These are phyloP conservation scores for Eonycteris spelaea DNA, from an alignment of 2,113 vertebrate genomes.

Conservation along the genomic window DNA sequence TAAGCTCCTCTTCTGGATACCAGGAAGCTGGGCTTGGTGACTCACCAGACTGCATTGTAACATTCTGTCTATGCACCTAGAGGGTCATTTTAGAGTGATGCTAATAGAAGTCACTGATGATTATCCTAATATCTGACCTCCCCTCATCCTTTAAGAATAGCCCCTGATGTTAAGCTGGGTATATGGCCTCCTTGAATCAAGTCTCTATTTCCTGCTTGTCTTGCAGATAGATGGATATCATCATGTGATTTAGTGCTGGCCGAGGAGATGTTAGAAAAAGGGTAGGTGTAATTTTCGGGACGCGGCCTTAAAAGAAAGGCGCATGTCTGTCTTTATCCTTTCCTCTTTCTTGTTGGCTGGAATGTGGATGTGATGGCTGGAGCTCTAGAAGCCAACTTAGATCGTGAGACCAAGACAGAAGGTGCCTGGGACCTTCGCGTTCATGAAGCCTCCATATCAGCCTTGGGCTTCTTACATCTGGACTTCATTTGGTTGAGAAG, in stretches of 20 bases:
- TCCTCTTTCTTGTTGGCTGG: background rate
- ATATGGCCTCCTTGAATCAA: background rate
- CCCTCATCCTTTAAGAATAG: background rate
- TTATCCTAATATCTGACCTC: background rate
- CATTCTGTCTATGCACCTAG: background rate
- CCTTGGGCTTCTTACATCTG: background rate
- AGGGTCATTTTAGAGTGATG: background rate
- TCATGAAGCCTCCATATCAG: too few species aligned
- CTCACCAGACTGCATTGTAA: background rate
- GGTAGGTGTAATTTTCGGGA: background rate
- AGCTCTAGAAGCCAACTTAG: background rate
- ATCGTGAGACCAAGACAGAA: background rate
- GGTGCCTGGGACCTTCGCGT: background rate
- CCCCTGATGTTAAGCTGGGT: background rate
- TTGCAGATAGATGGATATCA: background rate
- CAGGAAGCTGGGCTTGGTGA: background rate
- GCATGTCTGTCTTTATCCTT: background rate
- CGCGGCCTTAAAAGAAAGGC: background rate
- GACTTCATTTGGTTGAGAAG: background rate
- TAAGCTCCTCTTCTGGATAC: background rate
- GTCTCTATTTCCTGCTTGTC: background rate
- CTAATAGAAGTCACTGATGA: background rate
- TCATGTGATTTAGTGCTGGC: background rate
- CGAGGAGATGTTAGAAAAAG: background rate
- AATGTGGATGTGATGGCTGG: constrained; percentile 3